Evolutionary conservation across 2,888 invertebrate species (phyloP), one percentile per base, ranked within the genome.

Genomic region (Clanis bilineata): DNA sequence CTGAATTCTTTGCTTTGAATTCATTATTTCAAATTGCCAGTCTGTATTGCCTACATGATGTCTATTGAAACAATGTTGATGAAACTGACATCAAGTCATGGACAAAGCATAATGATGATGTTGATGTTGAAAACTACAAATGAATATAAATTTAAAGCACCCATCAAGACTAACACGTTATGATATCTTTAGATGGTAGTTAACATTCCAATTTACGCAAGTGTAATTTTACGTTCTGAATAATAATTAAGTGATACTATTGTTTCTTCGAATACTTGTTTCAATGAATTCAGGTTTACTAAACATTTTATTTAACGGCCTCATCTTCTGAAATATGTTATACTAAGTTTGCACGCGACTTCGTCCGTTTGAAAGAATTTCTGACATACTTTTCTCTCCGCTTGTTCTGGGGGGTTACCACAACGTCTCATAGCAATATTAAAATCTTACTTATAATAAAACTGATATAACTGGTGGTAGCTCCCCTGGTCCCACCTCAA

Each of bases 21-120:
- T 51, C 28, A 51, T 51, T 28, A 41, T 6, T 15, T 10, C 18
- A 28, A 18, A 51, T 51, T 32, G 51, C 18, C 51, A 32, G 15
- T 51, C 10, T 28, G 18, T 51, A 18, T 10, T 32, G 32, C 32
- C 51, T 15, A 51, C 32, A 18, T 28, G 28, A 32, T 51, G 28
- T 32, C 51, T 51, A 51, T 51, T 51, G 32, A 51, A 51, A 51
- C 51, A 51, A 51, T 51, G 51, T 51, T 51, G 51, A 51, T 51
- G 51, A 51, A 51, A 51, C 51, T 51, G 18, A 18, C 18, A 51
- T 51, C 51, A 51, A 51, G 32, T 32, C 51, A 51, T 51, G 51
- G 51, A 51, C 51, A 51, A 51, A 51, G 5, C 32, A 51, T 51
- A 51, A 51, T 51, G 51, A 51, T 51, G 51, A 51, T 51, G 51